phyloP scores from a whole-genome alignment of 2,113 vertebrate species.

The Trinectes maculatus region DNA sequence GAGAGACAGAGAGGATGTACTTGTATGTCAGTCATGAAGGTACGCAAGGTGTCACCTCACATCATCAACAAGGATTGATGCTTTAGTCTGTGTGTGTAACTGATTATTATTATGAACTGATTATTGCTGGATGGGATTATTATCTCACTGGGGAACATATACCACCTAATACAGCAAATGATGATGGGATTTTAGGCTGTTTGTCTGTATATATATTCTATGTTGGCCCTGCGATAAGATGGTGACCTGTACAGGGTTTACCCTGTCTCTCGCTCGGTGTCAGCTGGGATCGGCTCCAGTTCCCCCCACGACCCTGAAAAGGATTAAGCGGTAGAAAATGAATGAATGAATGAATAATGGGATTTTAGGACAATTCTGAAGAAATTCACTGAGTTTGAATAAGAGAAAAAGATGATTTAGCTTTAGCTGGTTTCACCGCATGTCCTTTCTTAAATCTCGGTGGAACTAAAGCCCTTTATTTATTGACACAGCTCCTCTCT shows the following conservation, averaged over 20 bases:
- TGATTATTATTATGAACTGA: no score
- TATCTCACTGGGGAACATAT: no score
- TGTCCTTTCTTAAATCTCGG: conserved; percentile 14
- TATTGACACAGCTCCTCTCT: conserved; percentile 37
- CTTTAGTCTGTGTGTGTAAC: not conserved
- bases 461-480: conserved; percentile 20
- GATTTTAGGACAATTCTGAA: conserved; percentile 16
- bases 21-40: conserved; percentile 33
- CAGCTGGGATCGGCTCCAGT: no score
- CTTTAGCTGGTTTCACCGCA: conserved; percentile 10
- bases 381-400: conserved; percentile 29
- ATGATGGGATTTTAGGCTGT: no score
- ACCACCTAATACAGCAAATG: no score
- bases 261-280: no score
- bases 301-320: no score
- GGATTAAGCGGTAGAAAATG: no score
- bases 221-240: no score
- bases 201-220: no score
- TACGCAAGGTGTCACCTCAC: conserved; percentile 2
- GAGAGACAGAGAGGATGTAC: conserved; percentile 1
- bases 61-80: conserved; percentile 34
- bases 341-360: not conserved
- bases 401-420: conserved; percentile 26
- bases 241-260: no score
- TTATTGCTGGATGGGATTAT: no score